Percentiles rank a stretch among this genome's conserved stretches.
Evolutionary conservation across 1,140 invertebrate species (phyloP).

Genomic region (Papilio machaon): DNA sequence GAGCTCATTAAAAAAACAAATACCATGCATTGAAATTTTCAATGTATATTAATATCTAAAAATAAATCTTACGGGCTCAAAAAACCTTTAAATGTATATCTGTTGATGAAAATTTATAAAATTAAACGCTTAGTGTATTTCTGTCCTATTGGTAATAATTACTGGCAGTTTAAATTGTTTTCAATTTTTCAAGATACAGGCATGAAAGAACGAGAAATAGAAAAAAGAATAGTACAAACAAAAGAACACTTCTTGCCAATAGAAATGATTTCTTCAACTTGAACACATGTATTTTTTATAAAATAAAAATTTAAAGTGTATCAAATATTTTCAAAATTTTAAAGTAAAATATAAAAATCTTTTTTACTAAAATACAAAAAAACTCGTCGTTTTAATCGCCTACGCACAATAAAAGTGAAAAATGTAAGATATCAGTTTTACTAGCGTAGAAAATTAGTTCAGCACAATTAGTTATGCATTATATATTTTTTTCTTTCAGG

Average conservation of each 20-base stretch:
- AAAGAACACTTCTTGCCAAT: conserved; percentile 54
- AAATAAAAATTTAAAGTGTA: conserved; percentile 54
- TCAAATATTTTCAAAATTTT: conserved; percentile 59
- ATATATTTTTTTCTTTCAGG: conserved; percentile 54
- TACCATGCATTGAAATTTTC: not conserved
- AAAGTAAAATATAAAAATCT: conserved; percentile 49
- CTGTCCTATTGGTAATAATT: not conserved
- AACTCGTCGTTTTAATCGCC: conserved; percentile 44
- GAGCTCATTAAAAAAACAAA: conserved; percentile 32
- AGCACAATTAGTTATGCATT: not conserved
- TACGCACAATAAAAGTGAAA: conserved; percentile 39
- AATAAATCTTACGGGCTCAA: not conserved
- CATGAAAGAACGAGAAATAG: conserved; percentile 42
- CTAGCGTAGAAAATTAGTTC: not conserved
- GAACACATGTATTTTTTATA: conserved; percentile 57
- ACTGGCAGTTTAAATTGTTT: conserved; percentile 16
- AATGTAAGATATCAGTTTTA: conserved; percentile 47
- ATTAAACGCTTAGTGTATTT: not conserved
- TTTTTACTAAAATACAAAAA: conserved; percentile 48
- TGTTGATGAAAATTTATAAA: not conserved
- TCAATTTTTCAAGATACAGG: conserved; percentile 29
- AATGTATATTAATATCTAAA: conserved; percentile 2
- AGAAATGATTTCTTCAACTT: conserved; percentile 50
- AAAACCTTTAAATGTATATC: not conserved
- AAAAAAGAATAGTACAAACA: conserved; percentile 46